These are phyloP conservation scores for Dallia pectoralis DNA, from an alignment of 2,797 vertebrate genomes.

Conservation along the genomic window DNA sequence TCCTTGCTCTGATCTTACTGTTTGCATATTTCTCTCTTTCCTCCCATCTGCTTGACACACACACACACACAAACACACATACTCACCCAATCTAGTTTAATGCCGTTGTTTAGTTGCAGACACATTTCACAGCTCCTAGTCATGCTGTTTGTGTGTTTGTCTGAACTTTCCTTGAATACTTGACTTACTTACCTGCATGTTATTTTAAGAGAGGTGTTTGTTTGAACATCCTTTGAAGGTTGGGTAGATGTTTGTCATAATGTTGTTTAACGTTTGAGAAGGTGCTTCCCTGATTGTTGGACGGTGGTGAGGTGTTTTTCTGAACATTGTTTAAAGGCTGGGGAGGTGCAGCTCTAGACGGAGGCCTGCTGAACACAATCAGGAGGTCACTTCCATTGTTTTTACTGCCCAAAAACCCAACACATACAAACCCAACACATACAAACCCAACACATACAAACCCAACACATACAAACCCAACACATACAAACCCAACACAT, in stretches of 20 bases:
- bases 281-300: too few species aligned
- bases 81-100: constrained; percentile 4
- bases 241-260: background rate
- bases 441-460: too few species aligned
- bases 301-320: background rate
- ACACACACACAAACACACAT: constrained; percentile 27
- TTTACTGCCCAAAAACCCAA: constrained; percentile 28
- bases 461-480: background rate
- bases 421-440: background rate
- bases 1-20: constrained; percentile 73
- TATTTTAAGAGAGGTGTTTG: background rate
- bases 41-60: constrained; percentile 74
- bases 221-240: background rate
- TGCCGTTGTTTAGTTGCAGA: constrained; percentile 48
- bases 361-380: constrained; percentile 64
- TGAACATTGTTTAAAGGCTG: background rate
- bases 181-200: constrained; percentile 52
- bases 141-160: constrained; percentile 17
- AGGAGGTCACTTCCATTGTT: constrained; percentile 56
- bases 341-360: constrained; percentile 16
- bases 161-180: constrained; percentile 37
- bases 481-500: constrained; percentile 20
- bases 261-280: too few species aligned
- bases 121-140: constrained; percentile 43
- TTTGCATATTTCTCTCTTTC: constrained; percentile 75